A percentile compares a stretch with the other conserved stretches of the same genome.
Evolutionary conservation across 2,113 vertebrate species (phyloP).

Genomic region (Rhodinocichla rosea): DNA sequence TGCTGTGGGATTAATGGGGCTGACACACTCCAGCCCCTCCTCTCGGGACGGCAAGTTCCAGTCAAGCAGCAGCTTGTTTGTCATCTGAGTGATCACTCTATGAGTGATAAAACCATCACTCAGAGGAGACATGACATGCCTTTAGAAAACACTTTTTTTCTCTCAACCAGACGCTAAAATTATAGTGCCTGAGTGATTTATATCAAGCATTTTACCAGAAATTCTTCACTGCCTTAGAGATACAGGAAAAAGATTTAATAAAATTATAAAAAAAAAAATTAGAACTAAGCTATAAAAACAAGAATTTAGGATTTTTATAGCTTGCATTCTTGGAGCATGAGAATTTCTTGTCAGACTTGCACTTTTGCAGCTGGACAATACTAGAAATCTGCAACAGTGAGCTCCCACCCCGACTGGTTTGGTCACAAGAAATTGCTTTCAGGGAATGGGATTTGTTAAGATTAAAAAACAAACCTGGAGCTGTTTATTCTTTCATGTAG

Average conservation of each 20-base stretch:
- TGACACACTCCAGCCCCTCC: not conserved
- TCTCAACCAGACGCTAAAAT: not conserved
- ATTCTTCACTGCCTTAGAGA: not conserved
- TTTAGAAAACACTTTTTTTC: not conserved
- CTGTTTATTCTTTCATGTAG: not conserved
- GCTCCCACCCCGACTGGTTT: not conserved
- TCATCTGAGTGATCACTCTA: not conserved
- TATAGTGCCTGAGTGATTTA: not conserved
- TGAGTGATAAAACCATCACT: not conserved
- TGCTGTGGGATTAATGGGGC: not conserved
- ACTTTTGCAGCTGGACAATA: not conserved
- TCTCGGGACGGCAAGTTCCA: not conserved
- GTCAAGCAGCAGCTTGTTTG: conserved; percentile 48
- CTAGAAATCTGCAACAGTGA: not conserved
- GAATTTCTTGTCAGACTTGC: not conserved
- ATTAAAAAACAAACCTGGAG: not conserved
- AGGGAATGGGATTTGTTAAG: not conserved
- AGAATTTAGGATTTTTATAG: not conserved
- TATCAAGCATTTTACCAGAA: not conserved
- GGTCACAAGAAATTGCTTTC: not conserved
- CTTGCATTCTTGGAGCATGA: not conserved
- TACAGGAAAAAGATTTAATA: not conserved
- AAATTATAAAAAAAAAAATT: not conserved
- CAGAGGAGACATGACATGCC: not conserved
- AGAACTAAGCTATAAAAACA: not conserved